Base-by-base conservation (phyloP, 2,888 invertebrate genomes). In the Notocelia uddmanniana region DNA sequence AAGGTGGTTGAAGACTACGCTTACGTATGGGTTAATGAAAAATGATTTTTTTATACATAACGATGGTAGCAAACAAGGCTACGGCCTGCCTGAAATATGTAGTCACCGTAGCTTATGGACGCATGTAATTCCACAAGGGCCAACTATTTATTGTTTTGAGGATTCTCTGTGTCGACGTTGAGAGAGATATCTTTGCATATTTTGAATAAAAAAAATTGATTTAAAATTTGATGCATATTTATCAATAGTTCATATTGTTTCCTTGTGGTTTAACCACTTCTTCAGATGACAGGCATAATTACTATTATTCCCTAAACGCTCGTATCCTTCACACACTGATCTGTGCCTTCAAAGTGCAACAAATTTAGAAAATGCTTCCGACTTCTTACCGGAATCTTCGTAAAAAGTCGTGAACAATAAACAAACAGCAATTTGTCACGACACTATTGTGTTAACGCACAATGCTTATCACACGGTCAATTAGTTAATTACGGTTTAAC, bases 401-500 rank as follows among this genome's bases (percentile, higher is more conserved):
- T 67, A 54, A 68, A 62, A 31, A 69, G 19, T 26, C 6, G 34
- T 21, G 64, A 52, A 64, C 64, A 69, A 69, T 55, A 57, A 63
- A 64, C 63, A 62, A 64, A 69, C 37, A 64, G n/a, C 23, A 48
- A 69, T 69, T 63, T 50, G 63, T 63, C 63, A 54, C 60, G 18
- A 45, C 34, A 23, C 11, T 48, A 69, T 69, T 69, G 69, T 69
- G 3, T 55, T 55, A 21, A 31, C 57, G 50, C 21, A 69, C 48
- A 58, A 58, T 50, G 58, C 37, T 23, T 69, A 54, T 62, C 60
- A 11, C 60, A 62, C 57, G 50, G 23, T 23, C 57, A 64, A 64
- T 50, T 54, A 64, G 45, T 57, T 69, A 64, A 69, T 69, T 69
- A 50, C 62, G 55, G 62, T 48, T 62, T 62, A 69, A 57, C 34